Percentiles rank a stretch among this genome's conserved stretches.
Evolutionary conservation across 2,888 invertebrate genomes (phyloP).

Genomic region (Muscina levida): DNA sequence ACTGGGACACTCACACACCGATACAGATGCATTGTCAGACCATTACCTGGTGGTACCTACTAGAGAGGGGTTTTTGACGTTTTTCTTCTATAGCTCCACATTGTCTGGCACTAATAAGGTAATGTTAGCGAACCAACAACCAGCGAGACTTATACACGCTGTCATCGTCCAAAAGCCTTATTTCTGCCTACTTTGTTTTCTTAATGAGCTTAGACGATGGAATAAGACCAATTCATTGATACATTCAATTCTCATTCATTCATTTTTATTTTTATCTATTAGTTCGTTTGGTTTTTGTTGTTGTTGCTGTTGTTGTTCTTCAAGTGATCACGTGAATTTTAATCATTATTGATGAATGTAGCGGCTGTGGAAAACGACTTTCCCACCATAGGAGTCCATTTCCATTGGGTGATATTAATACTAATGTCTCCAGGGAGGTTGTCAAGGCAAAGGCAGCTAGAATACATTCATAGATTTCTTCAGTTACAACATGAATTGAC

Average conservation of each 20-base stretch:
- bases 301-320: slow-evolving; percentile 15
- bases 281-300: not conserved
- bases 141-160: no score
- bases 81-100: slow-evolving; percentile 57
- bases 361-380: slow-evolving; percentile 33
- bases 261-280: slow-evolving; percentile 39
- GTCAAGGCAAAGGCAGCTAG: no score
- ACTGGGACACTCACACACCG: slow-evolving; percentile 5
- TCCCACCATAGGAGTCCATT: slow-evolving; percentile 49
- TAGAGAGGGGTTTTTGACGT: no score
- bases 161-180: no score
- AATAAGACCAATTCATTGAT: slow-evolving; percentile 59
- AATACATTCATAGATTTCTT: no score
- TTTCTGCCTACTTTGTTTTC: slow-evolving; percentile 39
- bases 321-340: slow-evolving; percentile 58
- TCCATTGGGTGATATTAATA: no score
- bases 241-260: slow-evolving; percentile 51
- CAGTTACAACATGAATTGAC: no score
- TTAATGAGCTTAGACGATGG: slow-evolving; percentile 44
- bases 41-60: no score
- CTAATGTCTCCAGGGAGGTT: no score
- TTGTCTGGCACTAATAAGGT: slow-evolving; percentile 63
- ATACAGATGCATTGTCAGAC: not conserved
- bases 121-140: slow-evolving; percentile 36
- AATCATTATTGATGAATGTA: slow-evolving; percentile 43